Conservation (phyloP, 2,888 invertebrate genomes). For the Dione juno region DNA sequence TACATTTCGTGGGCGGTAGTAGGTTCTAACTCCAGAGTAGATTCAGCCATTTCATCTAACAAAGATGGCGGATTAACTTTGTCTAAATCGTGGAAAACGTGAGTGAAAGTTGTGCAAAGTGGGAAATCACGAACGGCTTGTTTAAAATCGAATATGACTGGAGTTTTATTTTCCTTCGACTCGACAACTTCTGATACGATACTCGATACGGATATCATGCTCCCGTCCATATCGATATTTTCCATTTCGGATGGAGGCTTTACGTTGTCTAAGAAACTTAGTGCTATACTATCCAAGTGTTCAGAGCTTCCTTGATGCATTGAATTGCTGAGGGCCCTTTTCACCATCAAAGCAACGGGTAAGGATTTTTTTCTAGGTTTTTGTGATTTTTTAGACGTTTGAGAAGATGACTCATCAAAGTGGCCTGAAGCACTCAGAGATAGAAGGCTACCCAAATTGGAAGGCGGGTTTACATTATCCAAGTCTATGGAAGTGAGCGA, state of each 20-base stretch:
- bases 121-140: constrained; percentile 82
- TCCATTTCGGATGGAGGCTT: constrained; percentile 94
- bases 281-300: constrained; percentile 83
- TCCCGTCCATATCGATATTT: constrained; percentile 90
- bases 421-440: constrained; percentile 81
- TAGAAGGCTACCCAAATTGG: constrained; percentile 87
- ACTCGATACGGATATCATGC: constrained; percentile 93
- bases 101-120: constrained; percentile 67
- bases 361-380: constrained; percentile 87
- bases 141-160: constrained; percentile 83
- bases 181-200: constrained; percentile 91
- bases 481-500: constrained; percentile 86
- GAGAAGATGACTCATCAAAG: constrained; percentile 71
- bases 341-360: constrained; percentile 87
- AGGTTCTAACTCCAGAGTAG: constrained; percentile 78
- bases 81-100: constrained; percentile 85
- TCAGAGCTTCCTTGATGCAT: constrained; percentile 84
- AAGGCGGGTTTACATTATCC: constrained; percentile 90
- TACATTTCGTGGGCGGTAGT: constrained; percentile 83
- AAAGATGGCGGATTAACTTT: constrained; percentile 88
- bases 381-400: constrained; percentile 65
- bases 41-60: constrained; percentile 88
- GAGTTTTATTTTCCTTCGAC: constrained; percentile 63
- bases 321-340: constrained; percentile 86
- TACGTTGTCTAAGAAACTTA: constrained; percentile 89